Base-by-base conservation (phyloP, 1,140 invertebrate genomes). In the Thalassaphorura encarpata region DNA sequence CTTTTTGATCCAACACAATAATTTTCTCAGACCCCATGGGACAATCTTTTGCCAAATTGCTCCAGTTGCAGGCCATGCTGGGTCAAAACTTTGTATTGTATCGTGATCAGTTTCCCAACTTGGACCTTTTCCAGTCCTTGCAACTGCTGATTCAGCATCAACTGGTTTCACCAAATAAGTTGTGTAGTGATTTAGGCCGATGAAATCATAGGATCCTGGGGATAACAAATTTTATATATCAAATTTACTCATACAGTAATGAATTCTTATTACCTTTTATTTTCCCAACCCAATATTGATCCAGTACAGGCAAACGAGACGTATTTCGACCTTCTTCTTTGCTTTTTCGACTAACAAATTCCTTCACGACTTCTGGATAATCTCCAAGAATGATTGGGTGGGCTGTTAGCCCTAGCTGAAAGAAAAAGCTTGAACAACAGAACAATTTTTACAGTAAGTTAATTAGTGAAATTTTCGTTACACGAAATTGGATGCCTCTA, bases 331-430 rank as follows among this genome's bases (percentile, higher is more conserved):
- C 73, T 64, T 82, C 76, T 4, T 66, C 59, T 26, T 58, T 68
- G 64, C 78, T 83, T 50, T 77, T 80, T 2, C 56, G 65, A 11
- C 67, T 75, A 48, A 83, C 70, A 33, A 72, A 73, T 24, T 77
- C 67, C 57, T 76, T 78, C 69, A 84, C 74, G 19, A 79, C 69
- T 52, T 69, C 57, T 2, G 82, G 81, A 65, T 82, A 84, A 21
- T 59, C 43, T 11, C 62, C 62, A 23, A 47, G 52, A 36, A 62
- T 54, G 4, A 64, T 39, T 11, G 62, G 62, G 56, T 36, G 29
- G 5, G 41, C 52, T 47, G 61, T 45, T 58, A 58, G 60, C 1
- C 61, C 61, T 23, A 55, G 49, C 54, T 62, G 19, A 13, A 52
- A 43, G 13, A 43, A 8, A 36, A 36, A 23, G 6, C 13, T 16